phyloP scores from a whole-genome alignment of 2,113 vertebrate species.

The Isichthys henryi region DNA sequence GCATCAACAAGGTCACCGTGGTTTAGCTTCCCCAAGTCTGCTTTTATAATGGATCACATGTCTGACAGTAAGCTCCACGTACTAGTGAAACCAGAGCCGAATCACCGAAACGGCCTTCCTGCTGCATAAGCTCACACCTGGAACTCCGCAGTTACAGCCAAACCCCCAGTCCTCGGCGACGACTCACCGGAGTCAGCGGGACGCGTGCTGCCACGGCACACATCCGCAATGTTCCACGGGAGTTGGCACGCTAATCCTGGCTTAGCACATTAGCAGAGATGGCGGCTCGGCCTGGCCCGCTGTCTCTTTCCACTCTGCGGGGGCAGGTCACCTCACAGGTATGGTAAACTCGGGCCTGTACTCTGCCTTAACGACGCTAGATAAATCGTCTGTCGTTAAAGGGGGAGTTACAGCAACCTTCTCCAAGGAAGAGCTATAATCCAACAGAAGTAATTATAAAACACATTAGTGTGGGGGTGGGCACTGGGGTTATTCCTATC shows the following conservation, averaged over 20 bases:
- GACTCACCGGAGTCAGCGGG: background rate
- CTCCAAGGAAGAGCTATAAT: background rate
- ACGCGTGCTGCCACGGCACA: background rate
- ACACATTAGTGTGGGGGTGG: background rate
- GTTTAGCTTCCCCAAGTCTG: background rate
- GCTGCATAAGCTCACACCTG: background rate
- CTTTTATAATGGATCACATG: background rate
- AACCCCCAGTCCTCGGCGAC: background rate
- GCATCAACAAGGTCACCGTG: background rate
- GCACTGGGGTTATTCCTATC: background rate
- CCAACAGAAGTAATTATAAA: background rate
- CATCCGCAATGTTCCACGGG: slow-evolving; percentile 42
- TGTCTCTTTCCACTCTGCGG: background rate
- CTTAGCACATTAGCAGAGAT: slow-evolving; percentile 60
- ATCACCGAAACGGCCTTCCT: background rate
- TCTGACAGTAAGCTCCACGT: background rate
- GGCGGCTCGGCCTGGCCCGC: background rate
- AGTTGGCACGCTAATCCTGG: slow-evolving; percentile 61
- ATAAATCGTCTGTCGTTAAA: background rate
- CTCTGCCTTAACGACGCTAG: background rate
- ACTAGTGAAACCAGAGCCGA: background rate
- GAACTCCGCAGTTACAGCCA: background rate
- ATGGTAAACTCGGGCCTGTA: background rate
- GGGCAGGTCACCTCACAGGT: background rate
- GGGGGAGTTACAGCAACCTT: background rate